Evolutionary conservation across 2,113 vertebrate species (phyloP), one percentile per base, ranked within the genome.

Genomic region (Burhinus oedicnemus): DNA sequence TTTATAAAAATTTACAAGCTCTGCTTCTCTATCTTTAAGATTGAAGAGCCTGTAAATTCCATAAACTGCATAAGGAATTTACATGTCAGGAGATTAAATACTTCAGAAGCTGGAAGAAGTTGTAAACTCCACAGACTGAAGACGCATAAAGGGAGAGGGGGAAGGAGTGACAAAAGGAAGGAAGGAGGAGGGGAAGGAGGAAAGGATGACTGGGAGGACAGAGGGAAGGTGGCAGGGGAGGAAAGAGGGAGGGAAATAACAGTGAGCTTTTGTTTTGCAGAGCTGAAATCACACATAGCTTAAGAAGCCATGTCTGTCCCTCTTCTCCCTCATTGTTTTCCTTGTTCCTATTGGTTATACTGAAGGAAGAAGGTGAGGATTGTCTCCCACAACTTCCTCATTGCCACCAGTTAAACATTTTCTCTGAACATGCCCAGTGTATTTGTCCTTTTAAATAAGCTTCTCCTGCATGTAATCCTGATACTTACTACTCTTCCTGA

Each of bases 1-100:
- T 96, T 80, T 87, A 91, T 87, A 78, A 84, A 92, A 89, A 82
- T 87, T 62, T 72, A 76, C 70, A 72, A 68, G n/a, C n/a, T 87
- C 18, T 83, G 20, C 42, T 90, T 81, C 83, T 81, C 49, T 57
- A 20, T n/a, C 15, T 87, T 82, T 60, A 82, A 75, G 65, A 82
- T 55, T 71, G 70, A 96, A 71, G 38, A 89, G 36, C 42, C 38
- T 87, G 27, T 83, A 78, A 83, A 91, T 70, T 77, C 54, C 34
- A 51, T 54, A 68, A 87, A 82, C 29, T 68, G 42, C 26, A 36
- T 47, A 68, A 83, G 14, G 25, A 89, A 90, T 89, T 83, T 93
- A 26, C 13, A 29, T 77, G 51, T 49, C 76, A 90, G 60, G 32
- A 86, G n/a, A 91, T 87, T 87, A n/a, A 90, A 74, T 30, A 51